Conservation (phyloP, 1,140 invertebrate genomes). For the Episyrphus balteatus region DNA sequence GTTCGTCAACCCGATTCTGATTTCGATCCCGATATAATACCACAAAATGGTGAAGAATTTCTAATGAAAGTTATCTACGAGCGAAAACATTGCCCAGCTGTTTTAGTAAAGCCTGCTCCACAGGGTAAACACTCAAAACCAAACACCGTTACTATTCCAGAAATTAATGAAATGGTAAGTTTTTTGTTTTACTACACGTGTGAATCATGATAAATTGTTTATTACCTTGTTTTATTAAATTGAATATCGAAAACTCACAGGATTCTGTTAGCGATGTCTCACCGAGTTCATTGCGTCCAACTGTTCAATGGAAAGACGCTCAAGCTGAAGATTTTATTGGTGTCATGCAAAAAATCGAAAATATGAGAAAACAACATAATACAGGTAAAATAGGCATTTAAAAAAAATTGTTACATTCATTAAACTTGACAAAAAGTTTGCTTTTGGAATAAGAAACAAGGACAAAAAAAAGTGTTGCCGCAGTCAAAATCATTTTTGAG, state of each 20-base stretch:
- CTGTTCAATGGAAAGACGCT: slow-evolving; percentile 22
- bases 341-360: slow-evolving; percentile 14
- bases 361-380: slow-evolving; percentile 11
- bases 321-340: slow-evolving; percentile 18
- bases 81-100: slow-evolving; percentile 25
- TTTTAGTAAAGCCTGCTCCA: slow-evolving; percentile 19
- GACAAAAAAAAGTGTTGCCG: slow-evolving; percentile 20
- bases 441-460: too few species aligned
- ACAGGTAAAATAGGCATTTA: too few species aligned
- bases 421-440: too few species aligned
- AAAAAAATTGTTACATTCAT: too few species aligned
- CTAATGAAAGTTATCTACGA: slow-evolving; percentile 31
- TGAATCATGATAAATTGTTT: background rate
- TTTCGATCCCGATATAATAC: slow-evolving; percentile 25
- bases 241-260: slow-evolving; percentile 6
- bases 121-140: background rate
- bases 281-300: slow-evolving; percentile 14
- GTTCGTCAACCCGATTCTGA: slow-evolving; percentile 20
- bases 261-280: background rate
- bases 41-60: slow-evolving; percentile 27
- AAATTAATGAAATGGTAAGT: slow-evolving; percentile 12
- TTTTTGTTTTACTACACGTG: too few species aligned
- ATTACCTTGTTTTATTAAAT: slow-evolving; percentile 7
- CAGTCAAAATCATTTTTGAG: too few species aligned
- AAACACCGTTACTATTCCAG: background rate